Evolutionary conservation across 2,888 invertebrate genomes (phyloP).

Genomic region (Eilema caniola): DNA sequence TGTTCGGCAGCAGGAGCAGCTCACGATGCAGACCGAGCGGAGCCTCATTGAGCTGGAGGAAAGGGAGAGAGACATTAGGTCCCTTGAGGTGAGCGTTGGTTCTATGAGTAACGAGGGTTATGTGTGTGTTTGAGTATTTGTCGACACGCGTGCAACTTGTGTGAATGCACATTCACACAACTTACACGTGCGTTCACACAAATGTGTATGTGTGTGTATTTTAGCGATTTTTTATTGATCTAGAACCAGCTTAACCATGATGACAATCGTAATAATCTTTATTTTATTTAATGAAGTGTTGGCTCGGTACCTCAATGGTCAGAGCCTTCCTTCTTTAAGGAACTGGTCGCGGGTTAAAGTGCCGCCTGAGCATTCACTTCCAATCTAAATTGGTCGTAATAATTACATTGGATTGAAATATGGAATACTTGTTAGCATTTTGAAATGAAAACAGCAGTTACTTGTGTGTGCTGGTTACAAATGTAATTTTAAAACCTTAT

Average conservation of each 20-base stretch:
- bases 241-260: too few species aligned
- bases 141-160: background rate
- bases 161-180: too few species aligned
- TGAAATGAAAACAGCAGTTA: background rate
- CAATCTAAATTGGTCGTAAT: background rate
- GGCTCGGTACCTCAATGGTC: too few species aligned
- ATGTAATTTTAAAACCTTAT: constrained; percentile 10
- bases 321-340: too few species aligned
- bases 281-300: too few species aligned
- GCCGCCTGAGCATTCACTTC: too few species aligned
- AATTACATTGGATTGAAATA: background rate
- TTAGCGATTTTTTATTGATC: too few species aligned
- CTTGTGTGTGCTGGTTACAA: background rate
- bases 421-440: too few species aligned
- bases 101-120: background rate
- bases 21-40: constrained; percentile 93
- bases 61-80: constrained; percentile 95
- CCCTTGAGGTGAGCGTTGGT: constrained; percentile 92
- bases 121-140: background rate
- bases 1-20: constrained; percentile 88
- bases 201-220: too few species aligned
- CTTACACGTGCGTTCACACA: too few species aligned
- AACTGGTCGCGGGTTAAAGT: too few species aligned
- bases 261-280: too few species aligned
- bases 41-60: constrained; percentile 94